Base-by-base conservation (phyloP, 2,888 invertebrate species). In the Lasius fuliginosus region DNA sequence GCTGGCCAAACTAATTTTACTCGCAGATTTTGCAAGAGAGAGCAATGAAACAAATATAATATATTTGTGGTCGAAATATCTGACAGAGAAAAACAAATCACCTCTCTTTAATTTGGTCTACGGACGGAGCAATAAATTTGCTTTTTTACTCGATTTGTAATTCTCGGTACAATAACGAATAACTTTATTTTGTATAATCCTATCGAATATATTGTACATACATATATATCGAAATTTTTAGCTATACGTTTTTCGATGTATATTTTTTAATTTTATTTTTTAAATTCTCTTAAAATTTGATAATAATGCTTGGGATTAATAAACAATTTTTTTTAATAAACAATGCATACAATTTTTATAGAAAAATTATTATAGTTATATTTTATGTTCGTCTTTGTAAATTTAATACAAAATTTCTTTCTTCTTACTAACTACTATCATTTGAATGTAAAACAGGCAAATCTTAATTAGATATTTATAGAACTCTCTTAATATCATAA, bases 111-210 rank as follows among this genome's bases (percentile, higher is more conserved):
- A 76, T 53, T 68, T 49, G 27, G 23, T 40, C 30, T 40, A 40
- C 27, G 65, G 27, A n/a, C 30, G n/a, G 60, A 33, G 2, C n/a
- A 33, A 33, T 75, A 74, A 33, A 46, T 62, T 15, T 4, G 15
- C 33, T 18, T 75, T 75, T 46, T 23, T 33, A 46, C 8, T 46
- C 33, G 46, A 64, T 75, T 75, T 53, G 1, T 49, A 67, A 76
- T 53, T 23, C 23, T 49, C 8, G 36, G 6, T 27, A 15, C 18
- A 8, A 40, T 60, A 27, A 65, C 15, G 27, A 67, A 64, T 49
- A 36, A 36, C 33, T 76, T 40, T 67, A 53, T 67, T 76, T 53
- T 36, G 49, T n/a, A 36, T 36, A 33, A 62, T 75, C 33, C 12
- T 15, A 5, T 46, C 23, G 42, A 15, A 15, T 12, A 11, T 30